Percentiles rank a stretch among this genome's conserved stretches.
Evolutionary conservation across 2,888 invertebrate species (phyloP).

Genomic region (Xanthia togata): DNA sequence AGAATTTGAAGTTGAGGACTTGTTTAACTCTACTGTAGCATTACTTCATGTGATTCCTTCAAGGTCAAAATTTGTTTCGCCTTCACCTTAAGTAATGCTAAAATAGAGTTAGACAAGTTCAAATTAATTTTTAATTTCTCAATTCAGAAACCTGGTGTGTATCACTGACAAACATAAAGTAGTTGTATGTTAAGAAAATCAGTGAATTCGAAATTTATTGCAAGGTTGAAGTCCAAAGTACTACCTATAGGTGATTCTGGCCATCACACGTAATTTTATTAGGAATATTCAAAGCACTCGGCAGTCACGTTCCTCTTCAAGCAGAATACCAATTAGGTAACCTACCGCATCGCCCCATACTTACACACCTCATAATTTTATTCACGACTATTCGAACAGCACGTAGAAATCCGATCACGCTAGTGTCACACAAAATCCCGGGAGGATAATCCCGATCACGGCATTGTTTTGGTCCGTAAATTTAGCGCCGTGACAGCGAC

Average conservation of each 20-base stretch:
- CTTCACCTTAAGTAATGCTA: no score
- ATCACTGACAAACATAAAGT: background rate
- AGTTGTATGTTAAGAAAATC: background rate
- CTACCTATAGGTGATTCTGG: background rate
- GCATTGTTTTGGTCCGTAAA: conserved; percentile 70
- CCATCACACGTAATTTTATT: conserved; percentile 34
- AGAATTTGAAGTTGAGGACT: background rate
- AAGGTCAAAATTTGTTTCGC: background rate
- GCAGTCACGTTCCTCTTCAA: conserved; percentile 32
- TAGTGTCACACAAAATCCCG: conserved; percentile 50
- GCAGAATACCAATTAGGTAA: conserved; percentile 49
- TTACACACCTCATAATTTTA: conserved; percentile 35
- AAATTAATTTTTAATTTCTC: no score
- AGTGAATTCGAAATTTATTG: background rate
- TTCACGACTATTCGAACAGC: conserved; percentile 22
- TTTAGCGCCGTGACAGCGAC: conserved; percentile 63
- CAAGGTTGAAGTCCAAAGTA: conserved; percentile 4
- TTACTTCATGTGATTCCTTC: background rate
- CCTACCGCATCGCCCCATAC: conserved; percentile 55
- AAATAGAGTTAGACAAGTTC: no score
- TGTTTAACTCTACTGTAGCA: background rate
- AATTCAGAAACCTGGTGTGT: no score
- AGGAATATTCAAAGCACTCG: conserved; percentile 38
- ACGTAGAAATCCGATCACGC: conserved; percentile 21
- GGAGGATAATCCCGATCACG: conserved; percentile 65